Base-by-base conservation (phyloP, 2,113 vertebrate species). In the Myrmecobius fasciatus region DNA sequence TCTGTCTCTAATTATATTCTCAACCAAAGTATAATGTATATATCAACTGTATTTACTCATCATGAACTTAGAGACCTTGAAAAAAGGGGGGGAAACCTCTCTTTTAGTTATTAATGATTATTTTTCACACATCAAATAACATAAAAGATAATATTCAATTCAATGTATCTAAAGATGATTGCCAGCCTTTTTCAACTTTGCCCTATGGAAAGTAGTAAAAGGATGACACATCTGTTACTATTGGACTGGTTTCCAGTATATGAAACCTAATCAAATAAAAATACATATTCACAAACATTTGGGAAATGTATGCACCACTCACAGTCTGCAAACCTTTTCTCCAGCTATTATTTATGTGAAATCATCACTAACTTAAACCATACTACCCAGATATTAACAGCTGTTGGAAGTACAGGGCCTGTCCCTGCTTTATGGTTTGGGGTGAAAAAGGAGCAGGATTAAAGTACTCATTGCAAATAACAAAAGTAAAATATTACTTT, bases 401-500 rank as follows among this genome's bases (percentile, higher is more conserved):
- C 96, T 96, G 95, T 92, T 95, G 91, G 94, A 95, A 96, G 96
- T 96, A 96, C 93, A 54, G 97, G 96, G 95, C 92, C 97, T 96
- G 96, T 95, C 98, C 96, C 97, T 24, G 95, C 96, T 97, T 97
- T 97, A 95, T 36, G 97, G 97, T 96, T 96, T 98, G 54, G 96
- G 96, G 96, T 95, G 98, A 95, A 97, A 96, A 96, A 96, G 94
- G 91, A 97, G 97, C 92, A 97, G 96, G 92, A 98, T 98, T 98
- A 96, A 94, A 98, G 95, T 93, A 43, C 94, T 97, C 93, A 96
- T 56, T 75, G 96, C 94, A 97, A 97, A n/a, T 90, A 97, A 96
- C 97, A 48, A 92, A 97, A 98, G 96, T 97, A 97, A 88, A 97
- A 88, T 96, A 98, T n/a, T 95, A 95, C 97, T 98, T 98, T 97